A percentile compares a stretch with the other conserved stretches of the same genome.
Conservation (phyloP, 2,888 invertebrate genomes). For the Entomobrya proxima region DNA sequence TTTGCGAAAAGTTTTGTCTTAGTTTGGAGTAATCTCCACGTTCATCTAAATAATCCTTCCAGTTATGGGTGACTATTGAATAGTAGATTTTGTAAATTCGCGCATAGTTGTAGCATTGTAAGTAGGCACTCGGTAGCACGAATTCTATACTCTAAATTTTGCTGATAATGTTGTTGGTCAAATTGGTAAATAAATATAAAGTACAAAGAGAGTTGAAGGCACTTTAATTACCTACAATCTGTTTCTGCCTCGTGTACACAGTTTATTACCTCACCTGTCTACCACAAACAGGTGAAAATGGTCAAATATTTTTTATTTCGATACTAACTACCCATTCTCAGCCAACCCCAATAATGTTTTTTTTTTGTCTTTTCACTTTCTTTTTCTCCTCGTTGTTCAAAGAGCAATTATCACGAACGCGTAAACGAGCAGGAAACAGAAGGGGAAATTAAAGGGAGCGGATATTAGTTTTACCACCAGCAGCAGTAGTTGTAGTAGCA, state of each 20-base stretch:
- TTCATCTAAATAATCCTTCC: too few relatives aligned
- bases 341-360: too few relatives aligned
- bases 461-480: conserved; percentile 6
- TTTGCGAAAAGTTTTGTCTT: too few relatives aligned
- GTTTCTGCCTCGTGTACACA: neutral
- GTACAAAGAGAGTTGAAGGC: neutral
- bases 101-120: too few relatives aligned
- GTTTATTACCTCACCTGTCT: neutral
- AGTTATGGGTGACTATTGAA: too few relatives aligned
- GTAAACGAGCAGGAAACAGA: neutral
- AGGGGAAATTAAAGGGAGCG: conserved; percentile 9
- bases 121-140: too few relatives aligned
- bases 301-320: conserved; percentile 20
- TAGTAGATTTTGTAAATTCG: too few relatives aligned
- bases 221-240: conserved; percentile 2
- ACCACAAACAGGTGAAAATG: conserved; percentile 17
- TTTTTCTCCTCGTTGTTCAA: neutral
- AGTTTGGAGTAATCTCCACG: too few relatives aligned
- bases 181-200: too few relatives aligned
- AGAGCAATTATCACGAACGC: conserved; percentile 20
- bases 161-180: too few relatives aligned
- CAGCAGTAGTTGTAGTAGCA: too few relatives aligned
- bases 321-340: neutral
- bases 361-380: neutral
- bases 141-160: too few relatives aligned